These are phyloP conservation scores for Melieria omissa DNA, from an alignment of 2,888 invertebrate species.

Conservation along the genomic window DNA sequence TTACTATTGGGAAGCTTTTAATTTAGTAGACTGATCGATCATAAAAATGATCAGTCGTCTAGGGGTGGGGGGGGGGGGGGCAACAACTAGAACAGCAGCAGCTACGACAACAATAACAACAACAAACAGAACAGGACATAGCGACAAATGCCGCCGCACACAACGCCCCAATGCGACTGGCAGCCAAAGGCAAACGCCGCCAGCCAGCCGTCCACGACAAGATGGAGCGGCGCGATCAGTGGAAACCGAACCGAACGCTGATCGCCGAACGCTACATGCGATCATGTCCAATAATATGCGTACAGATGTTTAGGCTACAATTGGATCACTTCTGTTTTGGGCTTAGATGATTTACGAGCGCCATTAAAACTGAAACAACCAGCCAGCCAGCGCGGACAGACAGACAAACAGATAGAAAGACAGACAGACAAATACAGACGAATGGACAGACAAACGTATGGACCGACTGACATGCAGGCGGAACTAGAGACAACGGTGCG, in stretches of 20 bases:
- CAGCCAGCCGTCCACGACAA: conserved; percentile 8
- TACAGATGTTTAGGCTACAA: conserved; percentile 62
- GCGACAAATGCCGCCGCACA: too few species aligned
- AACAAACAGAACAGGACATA: neutral
- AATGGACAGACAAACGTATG: too few species aligned
- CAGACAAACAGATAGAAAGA: too few species aligned
- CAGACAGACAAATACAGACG: too few species aligned
- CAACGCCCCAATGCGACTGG: too few species aligned
- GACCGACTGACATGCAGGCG: too few species aligned
- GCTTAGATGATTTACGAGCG: conserved; percentile 59
- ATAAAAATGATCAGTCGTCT: conserved; percentile 62
- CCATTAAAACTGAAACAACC: conserved; percentile 49
- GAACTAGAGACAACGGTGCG: too few species aligned
- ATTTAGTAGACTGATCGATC: conserved; percentile 64
- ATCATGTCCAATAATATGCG: conserved; percentile 47
- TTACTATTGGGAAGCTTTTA: conserved; percentile 37
- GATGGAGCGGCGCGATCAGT: conserved; percentile 30
- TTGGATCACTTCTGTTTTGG: conserved; percentile 64
- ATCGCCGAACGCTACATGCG: conserved; percentile 30
- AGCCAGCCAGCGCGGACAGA: conserved; percentile 17
- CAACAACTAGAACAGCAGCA: neutral
- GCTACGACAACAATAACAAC: conserved; percentile 13
- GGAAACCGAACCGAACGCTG: conserved; percentile 4
- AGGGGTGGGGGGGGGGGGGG: neutral
- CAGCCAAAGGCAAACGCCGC: too few species aligned